These are phyloP conservation scores for Entomobrya multifasciata DNA, from an alignment of 2,888 invertebrate genomes.

Conservation along the genomic window DNA sequence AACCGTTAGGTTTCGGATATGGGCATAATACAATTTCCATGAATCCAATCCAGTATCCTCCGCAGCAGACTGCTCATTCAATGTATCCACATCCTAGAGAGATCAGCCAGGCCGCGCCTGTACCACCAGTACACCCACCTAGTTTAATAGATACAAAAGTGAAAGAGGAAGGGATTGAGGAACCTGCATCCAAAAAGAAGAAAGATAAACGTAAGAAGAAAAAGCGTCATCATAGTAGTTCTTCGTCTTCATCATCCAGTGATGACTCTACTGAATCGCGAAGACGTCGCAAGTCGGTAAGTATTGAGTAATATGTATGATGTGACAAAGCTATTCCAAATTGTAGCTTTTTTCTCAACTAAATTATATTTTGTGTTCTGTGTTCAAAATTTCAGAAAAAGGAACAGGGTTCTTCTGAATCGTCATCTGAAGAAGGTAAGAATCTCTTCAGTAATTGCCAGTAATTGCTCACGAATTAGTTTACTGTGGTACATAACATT, in stretches of 20 bases:
- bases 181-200: conserved; percentile 70
- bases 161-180: conserved; percentile 57
- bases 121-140: conserved; percentile 39
- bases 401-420: conserved; percentile 73
- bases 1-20: neutral
- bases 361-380: neutral
- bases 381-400: conserved; percentile 65
- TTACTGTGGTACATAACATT: neutral
- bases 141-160: conserved; percentile 15
- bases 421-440: conserved; percentile 77
- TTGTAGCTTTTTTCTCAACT: too few relatives aligned
- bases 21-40: neutral
- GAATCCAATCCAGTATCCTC: conserved; percentile 1
- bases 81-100: conserved; percentile 18
- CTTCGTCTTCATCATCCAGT: conserved; percentile 78
- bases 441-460: neutral
- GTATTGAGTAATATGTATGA: too few relatives aligned
- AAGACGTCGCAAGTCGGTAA: conserved; percentile 72
- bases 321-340: too few relatives aligned
- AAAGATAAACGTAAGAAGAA: conserved; percentile 78
- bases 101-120: neutral
- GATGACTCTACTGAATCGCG: conserved; percentile 74
- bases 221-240: conserved; percentile 75
- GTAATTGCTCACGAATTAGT: neutral
- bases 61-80: neutral